phyloP scores from a whole-genome alignment of 2,797 vertebrate species.

The Liparis tanakae region DNA sequence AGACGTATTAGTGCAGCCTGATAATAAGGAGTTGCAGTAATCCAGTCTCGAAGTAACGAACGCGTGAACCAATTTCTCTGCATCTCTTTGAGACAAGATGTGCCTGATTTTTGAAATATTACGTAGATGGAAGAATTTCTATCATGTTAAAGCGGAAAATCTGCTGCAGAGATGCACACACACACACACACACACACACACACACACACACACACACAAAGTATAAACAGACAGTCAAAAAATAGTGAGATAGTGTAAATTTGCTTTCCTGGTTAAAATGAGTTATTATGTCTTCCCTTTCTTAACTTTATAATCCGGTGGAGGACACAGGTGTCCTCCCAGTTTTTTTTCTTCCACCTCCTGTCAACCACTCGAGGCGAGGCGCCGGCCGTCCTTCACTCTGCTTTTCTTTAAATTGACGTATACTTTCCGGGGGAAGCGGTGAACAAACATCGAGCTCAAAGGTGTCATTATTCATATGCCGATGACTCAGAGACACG shows the following conservation, averaged over 20 bases:
- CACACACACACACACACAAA: slow-evolving; percentile 33
- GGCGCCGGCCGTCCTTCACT: slow-evolving; percentile 52
- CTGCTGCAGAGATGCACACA: slow-evolving; percentile 61
- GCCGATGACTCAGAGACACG: slow-evolving; percentile 48
- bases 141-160: slow-evolving; percentile 77
- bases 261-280: slow-evolving; percentile 46
- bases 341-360: slow-evolving; percentile 45
- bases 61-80: no score
- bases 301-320: slow-evolving; percentile 53
- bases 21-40: no score
- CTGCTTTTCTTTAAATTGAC: slow-evolving; percentile 51
- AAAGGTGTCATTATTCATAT: slow-evolving; percentile 60
- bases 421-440: slow-evolving; percentile 44
- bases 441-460: slow-evolving; percentile 58
- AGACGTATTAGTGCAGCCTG: no score
- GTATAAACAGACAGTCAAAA: slow-evolving; percentile 40
- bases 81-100: no score
- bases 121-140: no score
- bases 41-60: no score
- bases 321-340: slow-evolving; percentile 31
- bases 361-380: slow-evolving; percentile 41
- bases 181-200: slow-evolving; percentile 41
- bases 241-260: slow-evolving; percentile 52
- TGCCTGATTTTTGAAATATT: no score
- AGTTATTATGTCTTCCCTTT: slow-evolving; percentile 34